Percentiles rank a stretch among this genome's conserved stretches.
Evolutionary conservation across 1,140 invertebrate genomes (phyloP).

Genomic region (Bombus haemorrhoidalis): DNA sequence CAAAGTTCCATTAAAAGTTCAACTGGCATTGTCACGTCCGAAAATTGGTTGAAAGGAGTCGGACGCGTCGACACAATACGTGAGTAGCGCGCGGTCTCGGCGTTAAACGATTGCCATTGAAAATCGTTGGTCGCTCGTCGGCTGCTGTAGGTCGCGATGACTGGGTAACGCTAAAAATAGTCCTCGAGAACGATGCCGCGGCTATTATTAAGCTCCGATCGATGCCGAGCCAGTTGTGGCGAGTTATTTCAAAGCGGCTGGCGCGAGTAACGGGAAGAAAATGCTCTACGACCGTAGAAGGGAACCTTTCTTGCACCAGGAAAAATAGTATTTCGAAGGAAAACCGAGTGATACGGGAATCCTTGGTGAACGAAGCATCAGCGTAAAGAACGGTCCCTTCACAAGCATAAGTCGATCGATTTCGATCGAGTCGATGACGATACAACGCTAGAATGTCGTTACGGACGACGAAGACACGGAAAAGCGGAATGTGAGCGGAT

Average conservation of each 20-base stretch:
- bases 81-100: background rate
- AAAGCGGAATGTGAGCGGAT: too few species aligned
- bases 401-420: background rate
- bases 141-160: conserved; percentile 69
- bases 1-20: background rate
- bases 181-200: conserved; percentile 62
- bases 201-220: conserved; percentile 69
- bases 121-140: conserved; percentile 55
- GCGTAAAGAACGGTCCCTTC: background rate
- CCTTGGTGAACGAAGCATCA: background rate
- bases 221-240: conserved; percentile 62
- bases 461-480: too few species aligned
- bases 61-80: background rate
- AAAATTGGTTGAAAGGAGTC: background rate
- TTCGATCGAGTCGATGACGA: background rate
- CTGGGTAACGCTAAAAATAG: conserved; percentile 70
- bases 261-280: conserved; percentile 23
- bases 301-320: background rate
- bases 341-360: background rate
- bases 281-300: background rate
- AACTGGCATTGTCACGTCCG: background rate
- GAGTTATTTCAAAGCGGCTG: conserved; percentile 58
- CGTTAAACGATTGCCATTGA: conserved; percentile 67
- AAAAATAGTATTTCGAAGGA: background rate
- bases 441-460: too few species aligned